Evolutionary conservation across 2,113 vertebrate genomes (phyloP).

Genomic region (Oryzias curvinotus): DNA sequence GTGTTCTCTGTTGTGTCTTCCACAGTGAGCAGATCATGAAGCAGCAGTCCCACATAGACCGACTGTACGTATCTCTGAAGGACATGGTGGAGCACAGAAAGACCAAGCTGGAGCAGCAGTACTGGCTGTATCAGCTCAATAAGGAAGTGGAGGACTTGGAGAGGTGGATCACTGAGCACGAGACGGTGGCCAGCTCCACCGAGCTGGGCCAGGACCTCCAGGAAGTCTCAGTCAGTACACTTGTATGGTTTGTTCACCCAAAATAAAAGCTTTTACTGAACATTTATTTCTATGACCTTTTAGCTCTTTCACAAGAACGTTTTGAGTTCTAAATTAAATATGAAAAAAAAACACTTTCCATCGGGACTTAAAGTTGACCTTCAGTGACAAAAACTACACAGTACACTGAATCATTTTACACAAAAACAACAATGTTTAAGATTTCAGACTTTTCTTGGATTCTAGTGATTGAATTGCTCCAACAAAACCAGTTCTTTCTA

Average conservation of each 20-base stretch:
- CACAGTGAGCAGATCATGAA: slow-evolving; percentile 84
- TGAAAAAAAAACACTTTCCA: too few species aligned
- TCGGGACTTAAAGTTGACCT: too few species aligned
- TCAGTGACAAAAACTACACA: too few species aligned
- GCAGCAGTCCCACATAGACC: slow-evolving; percentile 91
- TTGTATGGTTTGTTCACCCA: background rate
- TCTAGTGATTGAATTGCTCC: too few species aligned
- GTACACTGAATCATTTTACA: too few species aligned
- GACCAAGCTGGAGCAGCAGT: slow-evolving; percentile 87
- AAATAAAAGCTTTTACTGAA: background rate
- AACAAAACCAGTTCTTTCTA: too few species aligned
- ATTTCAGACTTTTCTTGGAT: too few species aligned
- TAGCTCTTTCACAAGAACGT: too few species aligned
- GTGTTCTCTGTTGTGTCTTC: background rate
- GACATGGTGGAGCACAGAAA: slow-evolving; percentile 90
- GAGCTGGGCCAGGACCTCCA: slow-evolving; percentile 94
- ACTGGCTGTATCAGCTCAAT: slow-evolving; percentile 90
- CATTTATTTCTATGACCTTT: background rate
- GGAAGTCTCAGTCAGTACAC: slow-evolving; percentile 85
- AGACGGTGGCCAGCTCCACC: slow-evolving; percentile 89
- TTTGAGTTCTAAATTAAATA: too few species aligned
- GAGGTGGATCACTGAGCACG: slow-evolving; percentile 92
- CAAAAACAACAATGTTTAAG: too few species aligned
- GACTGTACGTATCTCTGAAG: slow-evolving; percentile 87
- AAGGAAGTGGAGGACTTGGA: slow-evolving; percentile 92